Base-by-base conservation (phyloP, 2,888 invertebrate genomes). In the Lymantria monacha region DNA sequence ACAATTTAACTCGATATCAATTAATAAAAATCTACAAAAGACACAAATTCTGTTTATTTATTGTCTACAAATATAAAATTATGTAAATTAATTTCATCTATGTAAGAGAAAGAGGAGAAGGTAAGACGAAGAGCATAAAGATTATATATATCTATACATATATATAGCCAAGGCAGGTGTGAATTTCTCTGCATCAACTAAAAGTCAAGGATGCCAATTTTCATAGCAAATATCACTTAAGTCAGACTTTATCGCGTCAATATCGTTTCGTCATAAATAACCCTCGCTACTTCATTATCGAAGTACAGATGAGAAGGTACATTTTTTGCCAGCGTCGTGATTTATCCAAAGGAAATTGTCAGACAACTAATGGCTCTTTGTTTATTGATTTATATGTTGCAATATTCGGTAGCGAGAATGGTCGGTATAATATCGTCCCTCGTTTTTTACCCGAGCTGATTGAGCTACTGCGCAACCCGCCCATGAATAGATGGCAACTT, bases 291-390 rank as follows among this genome's bases (percentile, higher is more conserved):
- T 83, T 87, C 85, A 78, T 86, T 86, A 87, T 70, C 69, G 59
- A 65, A 60, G 57, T 65, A 72, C 74, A 72, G 73, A 74, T 65
- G 67, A 70, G 76, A 76, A 67, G 59, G 66, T 76, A 76, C 70
- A 76, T 82, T 88, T 88, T 86, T 86, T 83, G 71, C 70, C 59
- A 59, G 55, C 55, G 40, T 63, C 79, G 89, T 89, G 89, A 89
- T 89, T 89, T 88, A 89, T 86, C 85, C 87, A 84, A 78, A 87
- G 88, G 88, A 90, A 87, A 89, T 85, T 85, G 89, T 86, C 81
- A 82, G 89, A 85, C 87, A 87, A 82, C 86, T 87, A 87, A 89
- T 88, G 88, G 84, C 66, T 88, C 87, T 88, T 88, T 89, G 89
- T 89, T 86, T 87, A 89, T 89, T 88, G 89, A 90, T 89, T 89